Percentiles rank a stretch among this genome's conserved stretches.
These are phyloP conservation scores for Ommatoiulus sabulosus DNA, from an alignment of 2,888 invertebrate genomes.

Conservation along the genomic window DNA sequence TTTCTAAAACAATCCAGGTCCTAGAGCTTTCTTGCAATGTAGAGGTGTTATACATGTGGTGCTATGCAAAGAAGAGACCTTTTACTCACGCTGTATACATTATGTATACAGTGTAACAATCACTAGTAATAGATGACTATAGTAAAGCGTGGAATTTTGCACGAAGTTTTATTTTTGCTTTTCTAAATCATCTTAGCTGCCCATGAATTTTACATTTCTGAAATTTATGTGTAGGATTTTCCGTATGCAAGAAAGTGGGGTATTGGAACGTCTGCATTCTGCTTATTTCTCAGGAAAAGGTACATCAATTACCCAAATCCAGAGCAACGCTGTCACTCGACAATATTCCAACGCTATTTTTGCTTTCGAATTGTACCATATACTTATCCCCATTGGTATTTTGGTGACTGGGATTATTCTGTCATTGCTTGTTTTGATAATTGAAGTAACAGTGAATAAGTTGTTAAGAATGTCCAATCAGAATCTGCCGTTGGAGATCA, in stretches of 20 bases:
- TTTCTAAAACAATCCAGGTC: too few relatives aligned
- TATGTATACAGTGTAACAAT: too few relatives aligned
- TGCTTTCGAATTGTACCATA: slow-evolving; percentile 2
- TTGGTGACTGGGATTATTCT: slow-evolving; percentile 41
- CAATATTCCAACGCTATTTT: slow-evolving; percentile 29
- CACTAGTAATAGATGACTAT: too few relatives aligned
- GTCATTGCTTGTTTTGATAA: slow-evolving; percentile 5
- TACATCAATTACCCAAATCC: neutral
- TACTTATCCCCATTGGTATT: slow-evolving; percentile 1
- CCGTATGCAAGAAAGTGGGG: slow-evolving; percentile 20
- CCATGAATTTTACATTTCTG: neutral
- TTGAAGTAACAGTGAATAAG: slow-evolving; percentile 35
- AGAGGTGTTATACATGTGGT: too few relatives aligned
- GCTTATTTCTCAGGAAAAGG: neutral
- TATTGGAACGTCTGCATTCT: neutral
- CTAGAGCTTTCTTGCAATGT: too few relatives aligned
- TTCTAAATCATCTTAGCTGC: neutral
- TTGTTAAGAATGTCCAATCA: neutral
- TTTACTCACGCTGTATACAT: too few relatives aligned
- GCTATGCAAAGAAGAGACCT: too few relatives aligned
- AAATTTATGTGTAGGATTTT: neutral
- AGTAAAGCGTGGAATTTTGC: too few relatives aligned
- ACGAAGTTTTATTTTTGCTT: too few relatives aligned
- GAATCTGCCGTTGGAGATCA: neutral
- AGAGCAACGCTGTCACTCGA: neutral